A percentile compares a stretch with the other conserved stretches of the same genome.
Evolutionary conservation across 2,797 vertebrate genomes (phyloP).

Genomic region (Enteromius radiatus): DNA sequence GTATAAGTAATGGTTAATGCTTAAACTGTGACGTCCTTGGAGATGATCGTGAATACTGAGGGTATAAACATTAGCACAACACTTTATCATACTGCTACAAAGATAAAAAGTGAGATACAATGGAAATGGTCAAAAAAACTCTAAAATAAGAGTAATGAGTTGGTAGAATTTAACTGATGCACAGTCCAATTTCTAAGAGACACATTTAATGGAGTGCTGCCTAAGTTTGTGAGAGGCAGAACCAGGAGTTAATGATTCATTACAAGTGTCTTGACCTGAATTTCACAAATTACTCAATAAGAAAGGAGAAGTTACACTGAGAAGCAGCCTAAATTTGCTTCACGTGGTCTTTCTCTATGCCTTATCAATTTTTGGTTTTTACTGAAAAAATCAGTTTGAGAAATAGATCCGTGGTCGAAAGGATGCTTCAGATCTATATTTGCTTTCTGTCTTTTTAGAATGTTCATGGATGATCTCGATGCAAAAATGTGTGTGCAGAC

Average conservation of each 20-base stretch:
- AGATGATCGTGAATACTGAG: background rate
- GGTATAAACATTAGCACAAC: background rate
- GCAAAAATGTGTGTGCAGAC: no score
- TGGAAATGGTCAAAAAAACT: background rate
- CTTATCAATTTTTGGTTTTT: background rate
- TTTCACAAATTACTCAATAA: conserved; percentile 2
- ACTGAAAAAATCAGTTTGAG: background rate
- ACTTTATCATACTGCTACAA: background rate
- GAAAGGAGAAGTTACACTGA: background rate
- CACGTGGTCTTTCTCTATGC: background rate
- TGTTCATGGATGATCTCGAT: no score
- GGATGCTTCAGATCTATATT: background rate
- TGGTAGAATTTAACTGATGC: background rate
- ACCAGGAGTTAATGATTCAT: conserved; percentile 13
- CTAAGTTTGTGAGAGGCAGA: background rate
- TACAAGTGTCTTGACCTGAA: background rate
- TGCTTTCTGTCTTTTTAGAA: background rate
- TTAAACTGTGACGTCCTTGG: background rate
- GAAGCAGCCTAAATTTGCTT: background rate
- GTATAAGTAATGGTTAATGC: background rate
- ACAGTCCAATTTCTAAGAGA: background rate
- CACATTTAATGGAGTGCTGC: background rate
- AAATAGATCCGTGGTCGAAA: background rate
- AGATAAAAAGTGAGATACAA: background rate
- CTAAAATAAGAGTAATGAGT: background rate